These are phyloP conservation scores for Rotaria macrura DNA, from an alignment of 2,888 invertebrate species.

Conservation along the genomic window DNA sequence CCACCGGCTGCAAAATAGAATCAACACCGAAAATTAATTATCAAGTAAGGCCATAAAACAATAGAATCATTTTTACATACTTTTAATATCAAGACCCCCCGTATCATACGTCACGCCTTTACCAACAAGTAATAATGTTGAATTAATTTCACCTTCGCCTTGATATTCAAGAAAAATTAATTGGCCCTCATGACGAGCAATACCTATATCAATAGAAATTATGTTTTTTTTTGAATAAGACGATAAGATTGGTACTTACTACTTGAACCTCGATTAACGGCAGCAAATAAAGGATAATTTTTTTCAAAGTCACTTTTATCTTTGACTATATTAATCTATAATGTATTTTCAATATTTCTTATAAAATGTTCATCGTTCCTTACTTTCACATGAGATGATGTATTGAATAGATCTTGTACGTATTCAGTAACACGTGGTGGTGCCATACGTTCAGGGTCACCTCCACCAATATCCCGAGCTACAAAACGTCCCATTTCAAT, in stretches of 20 bases:
- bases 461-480: constrained; percentile 62
- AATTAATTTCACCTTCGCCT: constrained; percentile 51
- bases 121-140: constrained; percentile 74
- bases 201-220: too few relatives aligned
- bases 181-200: constrained; percentile 58
- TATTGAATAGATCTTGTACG: constrained; percentile 57
- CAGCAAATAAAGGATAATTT: constrained; percentile 63
- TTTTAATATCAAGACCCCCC: constrained; percentile 64
- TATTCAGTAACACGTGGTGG: constrained; percentile 68
- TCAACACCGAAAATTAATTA: background rate
- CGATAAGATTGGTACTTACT: constrained; percentile 56
- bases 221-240: too few relatives aligned
- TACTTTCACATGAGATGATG: constrained; percentile 55
- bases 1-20: background rate
- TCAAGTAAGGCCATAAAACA: background rate
- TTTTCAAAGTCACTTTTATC: constrained; percentile 56
- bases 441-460: constrained; percentile 82
- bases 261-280: constrained; percentile 57
- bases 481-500: constrained; percentile 63
- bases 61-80: constrained; percentile 51
- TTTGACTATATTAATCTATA: constrained; percentile 53
- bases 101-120: constrained; percentile 64
- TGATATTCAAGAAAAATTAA: constrained; percentile 73
- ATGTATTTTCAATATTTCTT: background rate
- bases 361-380: background rate